Conservation (phyloP, 1,140 invertebrate species). For the Potamilus streckersoni region DNA sequence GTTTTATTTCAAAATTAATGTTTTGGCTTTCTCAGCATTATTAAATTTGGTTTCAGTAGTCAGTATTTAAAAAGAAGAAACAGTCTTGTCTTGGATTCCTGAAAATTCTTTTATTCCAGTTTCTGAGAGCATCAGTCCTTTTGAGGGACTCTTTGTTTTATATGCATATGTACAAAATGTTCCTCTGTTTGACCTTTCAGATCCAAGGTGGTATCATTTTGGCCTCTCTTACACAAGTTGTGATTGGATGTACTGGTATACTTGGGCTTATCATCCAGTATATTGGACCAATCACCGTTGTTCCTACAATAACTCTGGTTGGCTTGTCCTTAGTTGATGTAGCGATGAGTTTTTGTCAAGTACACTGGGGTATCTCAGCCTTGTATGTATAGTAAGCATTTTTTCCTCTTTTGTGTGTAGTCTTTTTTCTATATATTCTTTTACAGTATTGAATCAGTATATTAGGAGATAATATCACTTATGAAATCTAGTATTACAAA, state of each 20-base stretch:
- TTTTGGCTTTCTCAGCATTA: no score
- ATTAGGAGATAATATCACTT: no score
- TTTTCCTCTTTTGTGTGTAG: neutral
- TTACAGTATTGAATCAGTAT: neutral
- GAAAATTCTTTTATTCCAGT: no score
- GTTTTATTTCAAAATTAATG: no score
- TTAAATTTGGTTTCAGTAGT: no score
- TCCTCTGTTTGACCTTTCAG: constrained; percentile 38
- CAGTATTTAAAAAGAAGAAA: no score
- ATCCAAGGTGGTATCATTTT: constrained; percentile 88
- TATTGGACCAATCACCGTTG: constrained; percentile 64
- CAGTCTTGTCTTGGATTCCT: no score
- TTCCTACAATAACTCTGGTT: constrained; percentile 63
- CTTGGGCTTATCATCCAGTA: constrained; percentile 65
- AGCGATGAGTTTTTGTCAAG: constrained; percentile 57
- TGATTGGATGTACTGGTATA: constrained; percentile 76
- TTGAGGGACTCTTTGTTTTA: neutral
- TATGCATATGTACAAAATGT: neutral
- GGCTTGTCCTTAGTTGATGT: constrained; percentile 61
- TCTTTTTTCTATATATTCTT: neutral
- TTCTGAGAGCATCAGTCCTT: no score
- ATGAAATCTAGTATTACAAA: no score
- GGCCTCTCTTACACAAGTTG: constrained; percentile 81
- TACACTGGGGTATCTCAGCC: constrained; percentile 57
- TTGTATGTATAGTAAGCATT: constrained; percentile 52